Base-by-base conservation (phyloP, 2,113 vertebrate species). In the Raja brachyura region DNA sequence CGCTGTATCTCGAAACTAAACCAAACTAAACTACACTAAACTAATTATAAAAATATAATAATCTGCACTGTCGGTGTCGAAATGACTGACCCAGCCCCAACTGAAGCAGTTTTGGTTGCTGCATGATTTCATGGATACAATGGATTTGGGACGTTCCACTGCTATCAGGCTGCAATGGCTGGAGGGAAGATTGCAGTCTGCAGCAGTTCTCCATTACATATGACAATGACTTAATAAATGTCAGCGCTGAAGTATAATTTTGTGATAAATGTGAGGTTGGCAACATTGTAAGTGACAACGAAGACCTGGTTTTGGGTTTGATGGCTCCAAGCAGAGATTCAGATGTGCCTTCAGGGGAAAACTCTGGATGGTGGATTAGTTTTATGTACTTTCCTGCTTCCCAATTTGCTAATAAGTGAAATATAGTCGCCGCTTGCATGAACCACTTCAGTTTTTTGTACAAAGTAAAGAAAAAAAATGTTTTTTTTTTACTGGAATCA, bases 291-390 rank as follows among this genome's bases (percentile, higher is more conserved):
- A 92, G 63, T 92, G 68, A 73, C 90, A 92, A 39, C 73, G 68
- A 92, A 92, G 20, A 73, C 68, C 68, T 13, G 66, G 63, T 48
- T 92, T 92, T 73, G 66, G 22, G 90, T 39, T 13, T 92, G 63
- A 73, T 92, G 70, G 90, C 90, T 73, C 22, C 90, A 48, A 73
- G 11, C 61, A 92, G 90, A 48, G 25, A 73, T 48, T 68, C 68
- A 73, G 90, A 68, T 92, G 90, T 92, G 66, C 39, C 88, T 92
- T 73, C 39, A 92, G 63, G 56, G 90, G 66, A 73, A 73, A 92
- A 73, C 39, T 48, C 61, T 73, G 63, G 66, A 54, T 74, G 9
- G 66, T 48, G 20, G 68, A 92, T 92, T 48, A 73, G 63, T 92
- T 70, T 73, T 73, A 48, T 39, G 90, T 73, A 73, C 33, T 73